Base-by-base conservation (phyloP, 2,113 vertebrate genomes). In the Stegostoma tigrinum region DNA sequence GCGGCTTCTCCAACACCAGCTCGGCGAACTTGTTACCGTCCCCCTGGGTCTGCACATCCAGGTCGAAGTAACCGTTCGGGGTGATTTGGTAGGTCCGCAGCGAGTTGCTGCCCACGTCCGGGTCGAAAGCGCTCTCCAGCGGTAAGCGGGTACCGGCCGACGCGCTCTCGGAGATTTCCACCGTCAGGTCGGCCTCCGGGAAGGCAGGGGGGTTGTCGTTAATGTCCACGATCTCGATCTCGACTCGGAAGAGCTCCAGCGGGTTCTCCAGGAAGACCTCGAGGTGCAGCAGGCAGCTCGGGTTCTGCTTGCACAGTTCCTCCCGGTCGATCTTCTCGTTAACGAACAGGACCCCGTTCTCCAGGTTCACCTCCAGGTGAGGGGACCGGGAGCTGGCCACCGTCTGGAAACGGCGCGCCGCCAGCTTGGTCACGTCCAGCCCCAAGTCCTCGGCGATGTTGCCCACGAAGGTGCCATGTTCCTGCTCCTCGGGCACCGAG, bases 391-490 rank as follows among this genome's bases (percentile, higher is more conserved):
- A 99, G 96, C 98, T 98, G 96, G 99, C 98, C 96, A 98, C 99
- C 83, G 98, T 98, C 97, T 99, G 99, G 97, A 99, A 99, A 80
- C 98, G 98, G 96, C 99, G 98, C 94, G 98, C 98, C 45, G 98
- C 98, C 97, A 99, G 98, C 97, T 99, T 99, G 96, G 99, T 99
- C 96, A 99, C 98, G 98, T 99, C 99, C 98, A 99, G 98, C 96
- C 99, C 98, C 98, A 99, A 97, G 97, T 99, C 99, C 97, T 99
- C 99, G 34, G 99, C 99, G 96, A 99, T 99, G 97, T 99, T 99
- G 96, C 99, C 99, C 98, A 99, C 99, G 97, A 99, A 98, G 93
- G 98, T 99, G 97, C 99, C 99, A 97, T 98, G 98, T 96, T 99
- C 98, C 96, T 99, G 98, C 97, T 99, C 99, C 97, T 99, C 99